Conservation (phyloP, 2,797 vertebrate genomes). For the Poeciliopsis presidionis region DNA sequence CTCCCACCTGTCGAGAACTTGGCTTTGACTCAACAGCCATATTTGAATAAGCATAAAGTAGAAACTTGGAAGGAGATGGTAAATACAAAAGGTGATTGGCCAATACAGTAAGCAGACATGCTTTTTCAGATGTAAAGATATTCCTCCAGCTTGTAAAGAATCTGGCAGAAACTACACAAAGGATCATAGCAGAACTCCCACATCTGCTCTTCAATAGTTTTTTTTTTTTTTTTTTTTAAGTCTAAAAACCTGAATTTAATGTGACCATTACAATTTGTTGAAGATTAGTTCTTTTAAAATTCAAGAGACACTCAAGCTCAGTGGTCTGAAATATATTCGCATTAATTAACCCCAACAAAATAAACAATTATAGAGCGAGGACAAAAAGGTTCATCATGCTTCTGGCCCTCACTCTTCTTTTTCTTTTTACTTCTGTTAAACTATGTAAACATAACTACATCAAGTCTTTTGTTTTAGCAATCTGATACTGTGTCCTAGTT, state of each 20-base stretch:
- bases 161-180: neutral
- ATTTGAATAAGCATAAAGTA: neutral
- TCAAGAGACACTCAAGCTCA: neutral
- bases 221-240: neutral
- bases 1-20: neutral
- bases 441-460: constrained; percentile 21
- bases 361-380: constrained; percentile 1
- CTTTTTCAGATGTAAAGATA: neutral
- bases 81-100: neutral
- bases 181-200: neutral
- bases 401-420: neutral
- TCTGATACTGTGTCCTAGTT: constrained; percentile 36
- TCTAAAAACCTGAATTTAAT: neutral
- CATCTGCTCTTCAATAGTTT: neutral
- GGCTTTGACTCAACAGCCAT: neutral
- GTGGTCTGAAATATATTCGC: neutral
- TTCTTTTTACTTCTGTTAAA: constrained; percentile 26
- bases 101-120: neutral
- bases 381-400: constrained; percentile 8
- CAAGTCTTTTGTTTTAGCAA: constrained; percentile 30
- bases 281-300: neutral
- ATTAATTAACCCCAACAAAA: constrained; percentile 7
- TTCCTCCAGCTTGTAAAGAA: neutral
- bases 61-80: neutral
- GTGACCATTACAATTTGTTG: neutral